A percentile compares a stretch with the other conserved stretches of the same genome.
Evolutionary conservation across 2,113 vertebrate genomes (phyloP).

Genomic region (Menidia beryllina): DNA sequence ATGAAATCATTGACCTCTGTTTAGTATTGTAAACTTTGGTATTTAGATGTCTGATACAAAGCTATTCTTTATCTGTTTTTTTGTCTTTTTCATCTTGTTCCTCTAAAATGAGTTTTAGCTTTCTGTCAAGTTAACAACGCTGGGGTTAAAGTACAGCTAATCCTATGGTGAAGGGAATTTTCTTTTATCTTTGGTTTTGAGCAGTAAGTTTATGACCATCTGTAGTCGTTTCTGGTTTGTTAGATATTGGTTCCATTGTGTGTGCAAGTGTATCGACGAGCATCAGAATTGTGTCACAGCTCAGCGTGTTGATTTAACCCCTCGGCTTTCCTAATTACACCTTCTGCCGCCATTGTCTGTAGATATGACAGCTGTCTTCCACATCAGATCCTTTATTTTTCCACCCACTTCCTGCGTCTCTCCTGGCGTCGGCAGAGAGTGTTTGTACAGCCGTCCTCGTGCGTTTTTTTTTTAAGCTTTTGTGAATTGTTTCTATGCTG

Average conservation of each 20-base stretch:
- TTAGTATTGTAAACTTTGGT: slow-evolving; percentile 2
- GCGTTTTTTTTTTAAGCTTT: slow-evolving; percentile 29
- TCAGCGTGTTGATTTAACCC: slow-evolving; percentile 60
- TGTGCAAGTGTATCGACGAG: slow-evolving; percentile 11
- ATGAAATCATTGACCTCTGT: background rate
- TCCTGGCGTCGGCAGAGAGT: slow-evolving; percentile 71
- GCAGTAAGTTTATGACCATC: slow-evolving; percentile 3
- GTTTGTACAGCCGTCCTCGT: slow-evolving; percentile 78
- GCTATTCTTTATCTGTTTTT: background rate
- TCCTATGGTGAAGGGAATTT: background rate
- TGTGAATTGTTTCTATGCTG: slow-evolving; percentile 43
- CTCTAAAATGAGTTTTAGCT: slow-evolving; percentile 6
- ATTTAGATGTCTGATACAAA: background rate
- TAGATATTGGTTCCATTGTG: background rate
- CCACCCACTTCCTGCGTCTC: slow-evolving; percentile 48
- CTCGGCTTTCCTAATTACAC: slow-evolving; percentile 45
- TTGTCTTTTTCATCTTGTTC: background rate
- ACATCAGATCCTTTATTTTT: slow-evolving; percentile 30
- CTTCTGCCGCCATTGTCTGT: slow-evolving; percentile 75
- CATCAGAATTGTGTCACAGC: slow-evolving; percentile 12
- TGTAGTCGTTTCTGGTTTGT: slow-evolving; percentile 1
- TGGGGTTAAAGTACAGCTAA: background rate
- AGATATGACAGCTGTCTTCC: slow-evolving; percentile 71
- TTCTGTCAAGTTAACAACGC: slow-evolving; percentile 13
- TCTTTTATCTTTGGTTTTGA: slow-evolving; percentile 24